Conservation (phyloP, 2,113 vertebrate genomes). For the Lamprologus tigripictilis region DNA sequence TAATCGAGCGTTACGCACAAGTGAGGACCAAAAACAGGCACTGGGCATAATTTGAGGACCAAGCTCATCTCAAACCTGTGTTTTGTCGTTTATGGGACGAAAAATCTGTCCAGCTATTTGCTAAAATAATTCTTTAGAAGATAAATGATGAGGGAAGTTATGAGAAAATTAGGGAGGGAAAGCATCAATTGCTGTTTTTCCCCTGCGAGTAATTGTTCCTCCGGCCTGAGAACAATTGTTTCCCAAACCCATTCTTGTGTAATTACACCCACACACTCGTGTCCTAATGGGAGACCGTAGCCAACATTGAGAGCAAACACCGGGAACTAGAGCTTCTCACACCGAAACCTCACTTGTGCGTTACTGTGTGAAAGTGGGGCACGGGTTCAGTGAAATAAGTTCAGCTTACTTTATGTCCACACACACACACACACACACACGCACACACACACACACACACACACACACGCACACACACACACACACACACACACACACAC, state of each 20-base stretch:
- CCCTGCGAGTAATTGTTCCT: conserved; percentile 27
- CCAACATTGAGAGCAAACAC: conserved; percentile 11
- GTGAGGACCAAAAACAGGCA: neutral
- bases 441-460: neutral
- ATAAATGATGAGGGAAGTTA: neutral
- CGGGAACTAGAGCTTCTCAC: neutral
- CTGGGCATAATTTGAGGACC: neutral
- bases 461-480: neutral
- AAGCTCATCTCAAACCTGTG: neutral
- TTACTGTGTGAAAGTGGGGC: neutral
- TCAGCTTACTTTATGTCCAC: neutral
- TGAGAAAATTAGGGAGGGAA: neutral
- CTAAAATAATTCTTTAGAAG: neutral
- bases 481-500: neutral
- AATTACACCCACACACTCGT: conserved; percentile 26
- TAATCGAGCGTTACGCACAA: neutral
- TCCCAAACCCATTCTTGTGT: conserved; percentile 9
- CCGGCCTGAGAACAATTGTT: conserved; percentile 8
- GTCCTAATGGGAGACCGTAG: neutral
- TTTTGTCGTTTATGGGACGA: neutral
- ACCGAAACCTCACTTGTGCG: neutral
- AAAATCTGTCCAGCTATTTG: neutral
- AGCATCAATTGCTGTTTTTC: conserved; percentile 32
- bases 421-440: too few species aligned
- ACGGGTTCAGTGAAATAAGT: neutral